These are phyloP conservation scores for Mamestra brassicae DNA, from an alignment of 2,888 invertebrate genomes.

Conservation along the genomic window DNA sequence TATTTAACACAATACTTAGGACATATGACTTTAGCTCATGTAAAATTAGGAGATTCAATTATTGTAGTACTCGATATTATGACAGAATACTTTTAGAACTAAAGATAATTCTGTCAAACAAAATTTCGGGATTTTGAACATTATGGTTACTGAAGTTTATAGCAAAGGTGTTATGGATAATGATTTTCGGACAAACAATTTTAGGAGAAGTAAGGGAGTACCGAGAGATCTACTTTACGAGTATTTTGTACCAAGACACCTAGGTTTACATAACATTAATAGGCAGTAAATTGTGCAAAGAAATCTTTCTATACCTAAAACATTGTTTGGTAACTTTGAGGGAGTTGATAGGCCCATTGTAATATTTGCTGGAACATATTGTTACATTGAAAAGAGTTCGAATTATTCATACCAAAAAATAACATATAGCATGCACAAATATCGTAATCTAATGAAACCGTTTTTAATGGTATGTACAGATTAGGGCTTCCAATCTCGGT, in stretches of 20 bases:
- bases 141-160: too few relatives aligned
- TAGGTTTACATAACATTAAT: constrained; percentile 3
- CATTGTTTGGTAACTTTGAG: constrained; percentile 7
- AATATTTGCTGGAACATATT: constrained; percentile 13
- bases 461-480: constrained; percentile 10
- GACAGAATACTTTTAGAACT: too few relatives aligned
- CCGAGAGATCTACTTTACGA: background rate
- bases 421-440: constrained; percentile 5
- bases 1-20: too few relatives aligned
- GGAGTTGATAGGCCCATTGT: constrained; percentile 6
- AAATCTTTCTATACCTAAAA: background rate
- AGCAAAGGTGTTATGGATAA: too few relatives aligned
- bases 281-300: constrained; percentile 1
- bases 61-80: too few relatives aligned
- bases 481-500: too few relatives aligned
- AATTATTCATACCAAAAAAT: background rate
- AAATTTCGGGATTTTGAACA: too few relatives aligned
- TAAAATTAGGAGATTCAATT: too few relatives aligned
- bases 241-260: constrained; percentile 3
- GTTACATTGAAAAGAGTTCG: constrained; percentile 5
- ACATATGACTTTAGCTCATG: too few relatives aligned
- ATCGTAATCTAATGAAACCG: background rate
- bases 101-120: too few relatives aligned
- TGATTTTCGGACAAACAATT: too few relatives aligned
- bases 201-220: too few relatives aligned